Conservation (phyloP, 2,113 vertebrate species). For the Ondatra zibethicus region DNA sequence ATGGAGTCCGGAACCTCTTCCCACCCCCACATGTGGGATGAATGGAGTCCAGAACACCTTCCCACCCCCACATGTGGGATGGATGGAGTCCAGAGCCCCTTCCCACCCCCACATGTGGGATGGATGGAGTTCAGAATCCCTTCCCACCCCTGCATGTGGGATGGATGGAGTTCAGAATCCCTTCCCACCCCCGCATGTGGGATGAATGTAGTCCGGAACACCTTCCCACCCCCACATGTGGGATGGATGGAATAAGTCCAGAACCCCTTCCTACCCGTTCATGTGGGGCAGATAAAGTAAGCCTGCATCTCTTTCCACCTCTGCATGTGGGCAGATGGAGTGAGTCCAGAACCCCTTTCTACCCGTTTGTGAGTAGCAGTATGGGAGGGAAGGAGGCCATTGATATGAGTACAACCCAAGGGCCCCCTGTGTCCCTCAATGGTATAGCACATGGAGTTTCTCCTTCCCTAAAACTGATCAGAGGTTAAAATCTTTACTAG, state of each 20-base stretch:
- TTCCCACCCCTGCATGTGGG: accelerated
- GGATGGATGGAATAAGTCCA: neutral
- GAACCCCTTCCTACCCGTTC: no score
- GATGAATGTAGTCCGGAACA: no score
- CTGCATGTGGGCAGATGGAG: neutral
- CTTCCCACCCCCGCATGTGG: neutral
- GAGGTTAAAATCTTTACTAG: neutral
- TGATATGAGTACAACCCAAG: neutral
- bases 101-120: neutral
- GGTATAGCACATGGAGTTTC: accelerated
- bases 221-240: neutral
- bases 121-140: no score
- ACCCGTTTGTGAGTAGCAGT: neutral
- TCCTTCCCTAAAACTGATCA: neutral
- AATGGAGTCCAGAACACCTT: neutral
- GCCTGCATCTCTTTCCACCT: no score
- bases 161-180: neutral
- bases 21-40: neutral
- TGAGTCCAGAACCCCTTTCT: neutral
- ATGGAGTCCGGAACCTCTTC: neutral
- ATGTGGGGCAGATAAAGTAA: no score
- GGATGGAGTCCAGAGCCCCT: neutral
- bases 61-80: neutral
- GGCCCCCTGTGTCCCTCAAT: neutral
- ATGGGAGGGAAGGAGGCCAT: neutral